These are phyloP conservation scores for Petrolisthes manimaculis DNA, from an alignment of 2,888 invertebrate species.

Conservation along the genomic window DNA sequence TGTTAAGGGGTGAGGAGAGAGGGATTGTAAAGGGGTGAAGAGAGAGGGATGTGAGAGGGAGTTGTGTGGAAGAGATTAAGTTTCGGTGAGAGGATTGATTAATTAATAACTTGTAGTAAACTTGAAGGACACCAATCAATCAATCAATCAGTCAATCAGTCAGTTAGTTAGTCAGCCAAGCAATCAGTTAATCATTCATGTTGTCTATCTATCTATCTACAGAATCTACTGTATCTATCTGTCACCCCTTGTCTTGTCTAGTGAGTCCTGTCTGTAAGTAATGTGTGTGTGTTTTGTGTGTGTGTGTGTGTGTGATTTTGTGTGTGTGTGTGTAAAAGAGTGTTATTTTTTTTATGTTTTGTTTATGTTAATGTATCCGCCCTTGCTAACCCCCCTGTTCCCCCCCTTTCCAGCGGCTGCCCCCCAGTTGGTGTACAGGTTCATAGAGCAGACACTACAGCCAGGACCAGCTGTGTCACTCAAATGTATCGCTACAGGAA, in stretches of 20 bases:
- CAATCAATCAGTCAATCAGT: too few relatives aligned
- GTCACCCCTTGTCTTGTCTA: too few relatives aligned
- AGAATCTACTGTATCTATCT: too few relatives aligned
- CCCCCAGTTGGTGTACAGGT: conserved; percentile 59
- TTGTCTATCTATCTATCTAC: too few relatives aligned
- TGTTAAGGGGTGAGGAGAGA: neutral
- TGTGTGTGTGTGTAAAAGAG: conserved; percentile 15
- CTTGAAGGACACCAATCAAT: too few relatives aligned
- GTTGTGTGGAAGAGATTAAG: neutral
- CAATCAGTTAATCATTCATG: too few relatives aligned
- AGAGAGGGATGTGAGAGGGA: neutral
- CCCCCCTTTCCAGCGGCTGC: conserved; percentile 45
- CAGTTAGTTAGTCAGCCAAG: too few relatives aligned
- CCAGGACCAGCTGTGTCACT: conserved; percentile 63
- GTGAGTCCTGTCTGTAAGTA: too few relatives aligned
- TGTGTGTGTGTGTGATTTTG: neutral
- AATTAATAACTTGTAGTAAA: too few relatives aligned
- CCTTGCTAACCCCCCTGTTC: neutral
- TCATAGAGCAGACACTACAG: conserved; percentile 65
- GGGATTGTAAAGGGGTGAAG: neutral
- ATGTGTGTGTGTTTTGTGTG: neutral
- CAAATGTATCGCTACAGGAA: conserved; percentile 64
- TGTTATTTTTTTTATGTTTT: neutral
- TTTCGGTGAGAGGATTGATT: neutral
- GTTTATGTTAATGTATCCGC: neutral